phyloP scores from a whole-genome alignment of 2,797 vertebrate species.

The Adelosebastes latens region DNA sequence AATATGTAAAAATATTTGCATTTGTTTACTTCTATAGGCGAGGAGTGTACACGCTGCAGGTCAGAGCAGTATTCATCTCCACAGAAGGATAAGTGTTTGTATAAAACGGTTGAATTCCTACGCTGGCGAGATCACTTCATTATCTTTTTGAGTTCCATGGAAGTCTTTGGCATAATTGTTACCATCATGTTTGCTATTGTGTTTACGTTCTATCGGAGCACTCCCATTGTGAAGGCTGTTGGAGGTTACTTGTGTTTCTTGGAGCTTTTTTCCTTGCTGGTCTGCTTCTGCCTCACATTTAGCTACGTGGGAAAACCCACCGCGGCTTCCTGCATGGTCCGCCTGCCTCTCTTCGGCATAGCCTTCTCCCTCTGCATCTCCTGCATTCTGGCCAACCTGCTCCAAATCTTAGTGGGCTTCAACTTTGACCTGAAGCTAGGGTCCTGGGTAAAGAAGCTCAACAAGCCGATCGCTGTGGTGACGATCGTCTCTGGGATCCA shows the following conservation, averaged over 20 bases:
- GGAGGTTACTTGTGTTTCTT: constrained; percentile 73
- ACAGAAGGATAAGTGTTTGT: constrained; percentile 10
- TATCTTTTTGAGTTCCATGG: constrained; percentile 43
- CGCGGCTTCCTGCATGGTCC: constrained; percentile 12
- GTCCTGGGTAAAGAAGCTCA: constrained; percentile 50
- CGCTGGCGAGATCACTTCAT: constrained; percentile 49
- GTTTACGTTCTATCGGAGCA: constrained; percentile 55
- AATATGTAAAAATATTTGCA: neutral
- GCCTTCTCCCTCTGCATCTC: constrained; percentile 73
- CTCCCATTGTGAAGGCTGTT: constrained; percentile 75
- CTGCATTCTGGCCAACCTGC: constrained; percentile 75
- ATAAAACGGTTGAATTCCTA: constrained; percentile 26
- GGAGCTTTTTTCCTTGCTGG: constrained; percentile 70
- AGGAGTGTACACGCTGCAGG: neutral
- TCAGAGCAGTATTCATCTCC: neutral
- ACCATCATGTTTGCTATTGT: constrained; percentile 43
- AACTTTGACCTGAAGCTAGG: constrained; percentile 37
- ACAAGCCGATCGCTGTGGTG: constrained; percentile 59
- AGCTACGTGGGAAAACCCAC: constrained; percentile 57
- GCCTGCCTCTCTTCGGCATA: constrained; percentile 67
- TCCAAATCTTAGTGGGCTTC: constrained; percentile 76
- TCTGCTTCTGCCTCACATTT: constrained; percentile 51
- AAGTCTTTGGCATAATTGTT: constrained; percentile 37
- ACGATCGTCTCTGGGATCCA: constrained; percentile 56
- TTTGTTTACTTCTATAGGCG: constrained; percentile 28